Evolutionary conservation across 2,888 invertebrate genomes (phyloP).

Genomic region (Pristionchus japonicus): DNA sequence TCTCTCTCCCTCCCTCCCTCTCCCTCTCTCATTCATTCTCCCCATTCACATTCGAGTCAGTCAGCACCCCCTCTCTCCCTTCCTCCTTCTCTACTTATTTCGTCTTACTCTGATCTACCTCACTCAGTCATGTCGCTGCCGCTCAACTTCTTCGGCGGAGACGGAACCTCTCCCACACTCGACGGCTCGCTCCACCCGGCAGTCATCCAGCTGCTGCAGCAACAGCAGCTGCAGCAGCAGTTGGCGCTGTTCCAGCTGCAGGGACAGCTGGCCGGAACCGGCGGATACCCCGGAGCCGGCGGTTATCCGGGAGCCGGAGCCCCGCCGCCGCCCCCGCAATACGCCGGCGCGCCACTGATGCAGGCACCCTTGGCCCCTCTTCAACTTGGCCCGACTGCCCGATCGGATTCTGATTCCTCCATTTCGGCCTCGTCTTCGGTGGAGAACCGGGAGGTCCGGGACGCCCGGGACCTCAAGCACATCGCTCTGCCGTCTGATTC

Average conservation of each 20-base stretch:
- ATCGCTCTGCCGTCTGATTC: not conserved
- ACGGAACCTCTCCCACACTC: not conserved
- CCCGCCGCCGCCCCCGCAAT: not conserved
- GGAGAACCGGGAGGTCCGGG: not conserved
- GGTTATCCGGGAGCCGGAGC: not conserved
- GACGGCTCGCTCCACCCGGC: not conserved
- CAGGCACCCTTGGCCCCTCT: not conserved
- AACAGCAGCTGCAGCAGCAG: constrained; percentile 7
- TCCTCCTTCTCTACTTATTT: not conserved
- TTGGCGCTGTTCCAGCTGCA: not conserved
- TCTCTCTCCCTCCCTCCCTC: not conserved
- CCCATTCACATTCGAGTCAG: constrained; percentile 15
- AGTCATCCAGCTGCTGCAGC: not conserved
- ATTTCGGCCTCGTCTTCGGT: not conserved
- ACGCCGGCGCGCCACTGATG: not conserved
- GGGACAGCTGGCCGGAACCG: not conserved
- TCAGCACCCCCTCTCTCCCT: not conserved
- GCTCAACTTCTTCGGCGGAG: not conserved
- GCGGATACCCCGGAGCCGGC: not conserved
- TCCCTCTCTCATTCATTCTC: not conserved
- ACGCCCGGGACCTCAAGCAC: not conserved
- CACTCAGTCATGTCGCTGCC: not conserved
- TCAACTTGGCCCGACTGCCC: not conserved
- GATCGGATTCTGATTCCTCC: not conserved
- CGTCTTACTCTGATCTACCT: constrained; percentile 16